A percentile compares a stretch with the other conserved stretches of the same genome.
These are phyloP conservation scores for Gryllus longicercus DNA, from an alignment of 2,888 invertebrate species.

Conservation along the genomic window DNA sequence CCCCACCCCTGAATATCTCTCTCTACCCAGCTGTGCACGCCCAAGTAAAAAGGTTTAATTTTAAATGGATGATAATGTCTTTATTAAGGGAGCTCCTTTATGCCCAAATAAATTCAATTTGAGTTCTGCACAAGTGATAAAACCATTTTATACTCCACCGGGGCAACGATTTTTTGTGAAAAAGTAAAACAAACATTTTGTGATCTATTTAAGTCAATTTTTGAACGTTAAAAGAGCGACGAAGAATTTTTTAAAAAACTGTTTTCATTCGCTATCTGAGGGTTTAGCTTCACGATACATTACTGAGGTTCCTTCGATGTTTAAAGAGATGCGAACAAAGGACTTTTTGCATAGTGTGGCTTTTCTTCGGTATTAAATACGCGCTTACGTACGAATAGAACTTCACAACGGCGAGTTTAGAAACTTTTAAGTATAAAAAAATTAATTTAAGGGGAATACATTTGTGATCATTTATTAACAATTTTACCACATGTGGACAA, in stretches of 20 bases:
- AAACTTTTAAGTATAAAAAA: too few species aligned
- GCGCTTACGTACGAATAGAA: too few species aligned
- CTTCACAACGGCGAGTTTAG: too few species aligned
- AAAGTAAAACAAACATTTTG: conserved; percentile 17
- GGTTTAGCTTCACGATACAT: background rate
- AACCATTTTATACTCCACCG: conserved; percentile 9
- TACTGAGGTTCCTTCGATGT: background rate
- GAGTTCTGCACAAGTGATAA: conserved; percentile 17
- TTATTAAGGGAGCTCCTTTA: conserved; percentile 25
- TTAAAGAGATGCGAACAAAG: background rate
- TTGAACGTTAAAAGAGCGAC: background rate
- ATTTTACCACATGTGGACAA: too few species aligned
- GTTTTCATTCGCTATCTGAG: background rate
- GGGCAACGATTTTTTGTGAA: conserved; percentile 17
- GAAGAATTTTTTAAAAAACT: background rate
- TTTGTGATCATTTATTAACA: too few species aligned
- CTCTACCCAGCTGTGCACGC: background rate
- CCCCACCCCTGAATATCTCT: background rate
- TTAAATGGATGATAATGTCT: conserved; percentile 25
- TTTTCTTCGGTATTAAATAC: too few species aligned
- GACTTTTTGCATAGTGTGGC: too few species aligned
- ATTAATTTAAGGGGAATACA: too few species aligned
- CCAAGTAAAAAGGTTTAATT: conserved; percentile 23
- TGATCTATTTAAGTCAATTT: conserved; percentile 17
- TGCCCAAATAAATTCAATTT: conserved; percentile 23